Base-by-base conservation (phyloP, 1,140 invertebrate genomes). In the Antheraea pernyi region DNA sequence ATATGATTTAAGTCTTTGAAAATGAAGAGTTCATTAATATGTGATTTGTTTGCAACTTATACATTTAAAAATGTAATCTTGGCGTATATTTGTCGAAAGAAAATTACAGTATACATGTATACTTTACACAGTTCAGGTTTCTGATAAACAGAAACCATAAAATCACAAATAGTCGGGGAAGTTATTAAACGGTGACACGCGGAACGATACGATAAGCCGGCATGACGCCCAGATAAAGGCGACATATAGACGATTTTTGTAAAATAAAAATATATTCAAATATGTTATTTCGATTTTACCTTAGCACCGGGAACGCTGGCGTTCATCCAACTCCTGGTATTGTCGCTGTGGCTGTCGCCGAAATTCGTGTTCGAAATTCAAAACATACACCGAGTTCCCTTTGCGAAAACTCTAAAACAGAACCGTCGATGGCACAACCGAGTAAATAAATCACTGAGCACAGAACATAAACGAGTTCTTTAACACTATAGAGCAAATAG, bases 281-380 rank as follows among this genome's bases (percentile, higher is more conserved):
- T 60, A 71, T 70, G 69, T 66, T 83, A 78, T 75, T 84, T 73
- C 67, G 53, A 59, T 61, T 81, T 80, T 82, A 91, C 89, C 89
- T 91, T 84, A 85, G 82, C 74, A 82, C 77, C 77, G 77, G 85
- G 79, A 75, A 76, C 82, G 80, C 87, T 91, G 89, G 89, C 89
- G 82, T 88, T 85, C 89, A 89, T 91, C 89, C 89, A 91, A 91
- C 75, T 84, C 75, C 74, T 73, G 80, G 82, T 82, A 75, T 73
- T 80, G 77, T 80, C 82, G 83, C 81, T 67, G 75, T 83, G 82
- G 81, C 82, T 81, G 84, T 82, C 85, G 86, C 86, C 85, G 84
- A 88, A 86, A 84, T 74, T 79, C 75, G 75, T 77, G 68, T 78
- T 70, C 63, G 71, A 80, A 83, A 65, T 42, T 68, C 75, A 72